Evolutionary conservation across 1,140 invertebrate species (phyloP).

Genomic region (Platyura marginata): DNA sequence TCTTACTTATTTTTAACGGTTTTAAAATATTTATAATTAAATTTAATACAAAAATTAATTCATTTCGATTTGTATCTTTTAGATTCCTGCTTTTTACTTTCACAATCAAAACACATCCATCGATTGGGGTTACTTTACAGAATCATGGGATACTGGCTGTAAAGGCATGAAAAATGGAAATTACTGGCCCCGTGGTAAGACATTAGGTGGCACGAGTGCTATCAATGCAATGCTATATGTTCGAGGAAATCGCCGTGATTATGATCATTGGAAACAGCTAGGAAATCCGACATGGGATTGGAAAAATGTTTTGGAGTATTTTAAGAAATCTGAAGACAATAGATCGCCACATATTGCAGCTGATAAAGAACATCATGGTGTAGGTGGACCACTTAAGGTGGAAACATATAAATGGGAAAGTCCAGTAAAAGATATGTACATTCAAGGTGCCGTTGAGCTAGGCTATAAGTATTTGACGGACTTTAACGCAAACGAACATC

Average conservation of each 20-base stretch:
- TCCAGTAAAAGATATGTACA: conserved; percentile 40
- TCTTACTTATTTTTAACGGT: background rate
- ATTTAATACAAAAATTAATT: no score
- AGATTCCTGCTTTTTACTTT: background rate
- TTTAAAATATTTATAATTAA: background rate
- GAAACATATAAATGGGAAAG: background rate
- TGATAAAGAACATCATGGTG: background rate
- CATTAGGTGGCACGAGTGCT: conserved; percentile 29
- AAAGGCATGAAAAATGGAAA: conserved; percentile 7
- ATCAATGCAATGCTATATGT: conserved; percentile 37
- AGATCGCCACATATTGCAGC: conserved; percentile 14
- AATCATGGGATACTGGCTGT: conserved; percentile 1
- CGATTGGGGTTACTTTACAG: conserved; percentile 1
- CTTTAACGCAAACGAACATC: conserved; percentile 13
- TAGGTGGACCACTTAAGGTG: background rate
- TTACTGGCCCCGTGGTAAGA: conserved; percentile 36
- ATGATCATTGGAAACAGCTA: conserved; percentile 28
- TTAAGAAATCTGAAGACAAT: conserved; percentile 23
- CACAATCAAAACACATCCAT: background rate
- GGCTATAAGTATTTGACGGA: conserved; percentile 54
- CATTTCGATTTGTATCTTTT: conserved; percentile 4
- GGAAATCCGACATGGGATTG: conserved; percentile 24
- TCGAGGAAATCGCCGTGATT: conserved; percentile 28
- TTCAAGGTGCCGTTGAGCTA: conserved; percentile 56
- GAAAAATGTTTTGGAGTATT: conserved; percentile 19